These are phyloP conservation scores for Chiloscyllium plagiosum DNA, from an alignment of 2,113 vertebrate genomes.

Conservation along the genomic window DNA sequence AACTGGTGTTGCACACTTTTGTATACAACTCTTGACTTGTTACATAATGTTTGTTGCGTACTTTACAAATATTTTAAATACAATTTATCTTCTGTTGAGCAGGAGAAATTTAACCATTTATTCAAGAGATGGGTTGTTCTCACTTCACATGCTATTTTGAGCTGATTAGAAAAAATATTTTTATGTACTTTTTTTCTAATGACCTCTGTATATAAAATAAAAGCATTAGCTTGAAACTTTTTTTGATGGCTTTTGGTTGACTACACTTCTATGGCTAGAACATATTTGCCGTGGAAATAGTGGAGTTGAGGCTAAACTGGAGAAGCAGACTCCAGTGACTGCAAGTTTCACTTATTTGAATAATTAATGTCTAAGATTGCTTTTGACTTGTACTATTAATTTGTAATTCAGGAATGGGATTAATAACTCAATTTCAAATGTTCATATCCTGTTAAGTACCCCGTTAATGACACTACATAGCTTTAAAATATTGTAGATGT, in stretches of 20 bases:
- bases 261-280: not conserved
- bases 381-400: not conserved
- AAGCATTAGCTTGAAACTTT: not conserved
- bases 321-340: too few species aligned
- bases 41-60: not conserved
- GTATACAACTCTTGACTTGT: not conserved
- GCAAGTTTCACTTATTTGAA: not conserved
- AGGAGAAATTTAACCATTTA: not conserved
- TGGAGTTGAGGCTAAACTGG: not conserved
- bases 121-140: not conserved
- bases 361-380: not conserved
- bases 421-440: not conserved
- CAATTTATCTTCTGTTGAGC: conserved; percentile 28
- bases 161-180: conserved; percentile 3
- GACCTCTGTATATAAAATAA: not conserved
- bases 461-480: too few species aligned
- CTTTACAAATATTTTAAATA: conserved; percentile 3
- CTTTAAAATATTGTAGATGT: too few species aligned
- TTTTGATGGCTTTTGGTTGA: not conserved
- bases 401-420: not conserved
- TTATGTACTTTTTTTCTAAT: not conserved
- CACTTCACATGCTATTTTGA: not conserved
- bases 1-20: conserved; percentile 1
- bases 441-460: too few species aligned
- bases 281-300: not conserved